Percentiles rank a stretch among this genome's conserved stretches.
Evolutionary conservation across 2,888 invertebrate genomes (phyloP).

Genomic region (Cataglyphis rosenhaueri): DNA sequence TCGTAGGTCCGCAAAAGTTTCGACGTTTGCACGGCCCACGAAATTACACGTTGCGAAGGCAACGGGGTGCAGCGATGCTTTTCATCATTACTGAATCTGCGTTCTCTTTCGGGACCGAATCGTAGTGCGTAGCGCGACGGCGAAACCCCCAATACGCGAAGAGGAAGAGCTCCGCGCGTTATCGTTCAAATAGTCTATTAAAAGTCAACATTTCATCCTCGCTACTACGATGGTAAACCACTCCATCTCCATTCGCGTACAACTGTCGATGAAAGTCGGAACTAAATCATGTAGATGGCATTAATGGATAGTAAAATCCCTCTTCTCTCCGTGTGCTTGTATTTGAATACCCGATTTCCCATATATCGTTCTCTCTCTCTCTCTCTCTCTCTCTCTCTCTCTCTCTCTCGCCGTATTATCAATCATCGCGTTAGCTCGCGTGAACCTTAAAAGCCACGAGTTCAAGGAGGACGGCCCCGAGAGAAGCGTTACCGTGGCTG

Average conservation of each 20-base stretch:
- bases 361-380: slow-evolving; percentile 19
- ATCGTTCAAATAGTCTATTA: slow-evolving; percentile 30
- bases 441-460: slow-evolving; percentile 50
- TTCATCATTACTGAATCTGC: slow-evolving; percentile 55
- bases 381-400: neutral
- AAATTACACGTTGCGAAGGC: slow-evolving; percentile 81
- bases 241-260: neutral
- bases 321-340: neutral
- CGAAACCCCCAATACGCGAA: neutral
- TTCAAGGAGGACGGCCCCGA: slow-evolving; percentile 50
- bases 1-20: slow-evolving; percentile 74
- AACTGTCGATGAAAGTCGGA: neutral
- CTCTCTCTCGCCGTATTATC: slow-evolving; percentile 6
- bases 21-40: slow-evolving; percentile 81
- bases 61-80: slow-evolving; percentile 57
- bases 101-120: slow-evolving; percentile 30
- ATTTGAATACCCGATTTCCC: slow-evolving; percentile 26
- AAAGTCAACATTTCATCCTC: slow-evolving; percentile 30
- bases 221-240: neutral
- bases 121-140: neutral
- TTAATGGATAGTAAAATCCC: slow-evolving; percentile 30
- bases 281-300: slow-evolving; percentile 17
- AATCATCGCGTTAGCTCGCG: slow-evolving; percentile 47
- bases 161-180: neutral
- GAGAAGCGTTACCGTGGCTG: slow-evolving; percentile 72